These are phyloP conservation scores for Corythoichthys haematopterus DNA, from an alignment of 2,113 vertebrate genomes.

Conservation along the genomic window DNA sequence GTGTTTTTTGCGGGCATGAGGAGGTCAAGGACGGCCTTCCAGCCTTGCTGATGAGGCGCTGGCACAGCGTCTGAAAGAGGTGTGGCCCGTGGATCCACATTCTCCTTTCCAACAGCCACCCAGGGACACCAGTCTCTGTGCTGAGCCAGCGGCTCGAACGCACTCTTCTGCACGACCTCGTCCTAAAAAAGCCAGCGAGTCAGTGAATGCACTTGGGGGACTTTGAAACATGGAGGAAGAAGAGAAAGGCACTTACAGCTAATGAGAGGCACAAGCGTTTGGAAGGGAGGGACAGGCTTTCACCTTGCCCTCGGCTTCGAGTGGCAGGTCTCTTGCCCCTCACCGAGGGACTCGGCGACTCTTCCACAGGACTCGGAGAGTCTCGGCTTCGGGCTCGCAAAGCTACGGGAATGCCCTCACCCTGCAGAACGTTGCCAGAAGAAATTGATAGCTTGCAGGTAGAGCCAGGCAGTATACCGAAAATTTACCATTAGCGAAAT, in stretches of 20 bases:
- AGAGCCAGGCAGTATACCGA: too few relatives aligned
- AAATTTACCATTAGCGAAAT: too few relatives aligned
- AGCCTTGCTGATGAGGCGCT: conserved; percentile 70
- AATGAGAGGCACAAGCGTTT: conserved; percentile 85
- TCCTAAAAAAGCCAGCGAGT: conserved; percentile 65
- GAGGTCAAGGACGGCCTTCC: conserved; percentile 75
- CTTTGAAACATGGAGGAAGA: too few relatives aligned
- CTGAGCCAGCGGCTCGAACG: conserved; percentile 86
- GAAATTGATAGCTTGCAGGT: background rate
- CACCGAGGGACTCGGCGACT: conserved; percentile 62
- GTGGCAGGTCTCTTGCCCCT: conserved; percentile 81
- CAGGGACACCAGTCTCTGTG: conserved; percentile 96
- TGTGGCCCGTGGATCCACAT: conserved; percentile 32
- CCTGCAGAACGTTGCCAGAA: conserved; percentile 42
- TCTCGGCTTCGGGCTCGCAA: conserved; percentile 78
- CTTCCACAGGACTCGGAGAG: conserved; percentile 77
- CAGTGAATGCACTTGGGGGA: background rate
- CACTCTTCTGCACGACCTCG: conserved; percentile 60
- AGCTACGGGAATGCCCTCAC: conserved; percentile 63
- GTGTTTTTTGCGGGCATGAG: conserved; percentile 75
- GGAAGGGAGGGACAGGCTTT: conserved; percentile 74
- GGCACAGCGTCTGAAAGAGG: conserved; percentile 16
- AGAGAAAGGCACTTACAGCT: conserved; percentile 69
- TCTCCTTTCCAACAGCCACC: conserved; percentile 68
- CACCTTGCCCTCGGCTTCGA: conserved; percentile 83